These are phyloP conservation scores for Crypturellus tataupa DNA, from an alignment of 2,797 vertebrate genomes.

Conservation along the genomic window DNA sequence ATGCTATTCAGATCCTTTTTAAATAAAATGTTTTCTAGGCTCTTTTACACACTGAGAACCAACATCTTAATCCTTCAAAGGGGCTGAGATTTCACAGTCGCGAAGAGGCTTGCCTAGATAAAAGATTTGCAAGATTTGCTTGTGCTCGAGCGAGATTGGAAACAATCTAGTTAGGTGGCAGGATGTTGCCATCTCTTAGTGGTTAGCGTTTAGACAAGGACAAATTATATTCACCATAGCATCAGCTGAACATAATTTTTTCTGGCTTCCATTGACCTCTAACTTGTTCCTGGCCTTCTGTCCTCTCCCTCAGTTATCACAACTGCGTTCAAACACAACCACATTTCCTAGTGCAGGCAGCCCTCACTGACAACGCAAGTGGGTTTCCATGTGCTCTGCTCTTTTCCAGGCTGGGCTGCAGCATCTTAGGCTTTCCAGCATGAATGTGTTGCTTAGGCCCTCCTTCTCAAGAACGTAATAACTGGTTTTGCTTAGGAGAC, in stretches of 20 bases:
- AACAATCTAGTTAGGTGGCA: conserved; percentile 60
- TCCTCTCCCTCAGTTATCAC: conserved; percentile 56
- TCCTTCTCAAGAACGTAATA: accelerated
- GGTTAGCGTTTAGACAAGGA: conserved; percentile 68
- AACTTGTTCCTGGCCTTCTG: conserved; percentile 45
- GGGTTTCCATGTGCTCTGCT: not conserved
- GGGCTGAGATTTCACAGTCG: conserved; percentile 26
- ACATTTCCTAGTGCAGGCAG: conserved; percentile 70
- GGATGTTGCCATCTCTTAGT: conserved; percentile 50
- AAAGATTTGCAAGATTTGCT: conserved; percentile 43
- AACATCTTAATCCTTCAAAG: conserved; percentile 23
- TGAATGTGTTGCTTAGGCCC: not conserved
- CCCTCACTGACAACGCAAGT: conserved; percentile 67
- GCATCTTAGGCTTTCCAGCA: not conserved
- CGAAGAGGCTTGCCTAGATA: conserved; percentile 18
- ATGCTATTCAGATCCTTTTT: not conserved
- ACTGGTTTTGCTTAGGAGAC: not conserved
- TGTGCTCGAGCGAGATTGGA: conserved; percentile 32
- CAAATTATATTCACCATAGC: conserved; percentile 62
- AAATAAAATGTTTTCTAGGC: not conserved
- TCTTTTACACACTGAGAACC: not conserved
- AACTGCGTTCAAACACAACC: conserved; percentile 68
- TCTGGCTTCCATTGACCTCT: conserved; percentile 61
- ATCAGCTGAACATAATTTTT: conserved; percentile 65
- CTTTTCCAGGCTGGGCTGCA: not conserved